A percentile compares a stretch with the other conserved stretches of the same genome.
Conservation (phyloP, 2,888 invertebrate species). For the Antheraea yamamai region DNA sequence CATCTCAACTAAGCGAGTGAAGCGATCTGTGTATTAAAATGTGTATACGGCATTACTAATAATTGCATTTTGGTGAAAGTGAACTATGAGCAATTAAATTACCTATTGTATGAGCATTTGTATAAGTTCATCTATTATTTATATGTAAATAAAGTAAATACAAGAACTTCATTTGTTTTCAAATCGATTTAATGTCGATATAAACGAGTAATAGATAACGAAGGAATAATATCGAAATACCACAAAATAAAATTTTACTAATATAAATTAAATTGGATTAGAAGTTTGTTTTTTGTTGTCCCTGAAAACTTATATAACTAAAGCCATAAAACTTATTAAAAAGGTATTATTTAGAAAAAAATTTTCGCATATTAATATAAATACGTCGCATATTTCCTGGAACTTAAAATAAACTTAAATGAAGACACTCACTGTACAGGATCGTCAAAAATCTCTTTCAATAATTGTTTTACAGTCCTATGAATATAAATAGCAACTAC, state of each 20-base stretch:
- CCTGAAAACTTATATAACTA: too few relatives aligned
- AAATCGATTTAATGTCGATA: neutral
- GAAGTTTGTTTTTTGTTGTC: too few relatives aligned
- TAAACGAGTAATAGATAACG: neutral
- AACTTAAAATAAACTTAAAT: too few relatives aligned
- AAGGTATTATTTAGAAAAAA: too few relatives aligned
- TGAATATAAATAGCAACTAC: too few relatives aligned
- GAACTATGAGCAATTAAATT: neutral
- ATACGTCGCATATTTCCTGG: too few relatives aligned
- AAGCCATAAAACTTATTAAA: too few relatives aligned
- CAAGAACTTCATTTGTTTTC: neutral
- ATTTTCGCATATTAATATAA: too few relatives aligned
- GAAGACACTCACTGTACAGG: too few relatives aligned
- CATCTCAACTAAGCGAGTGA: neutral
- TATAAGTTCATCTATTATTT: neutral
- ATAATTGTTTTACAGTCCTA: too few relatives aligned
- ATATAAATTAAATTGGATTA: neutral
- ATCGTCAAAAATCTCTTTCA: too few relatives aligned
- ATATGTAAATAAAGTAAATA: neutral
- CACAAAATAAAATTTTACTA: neutral
- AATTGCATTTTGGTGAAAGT: neutral
- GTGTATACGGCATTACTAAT: conserved; percentile 7
- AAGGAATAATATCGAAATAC: neutral
- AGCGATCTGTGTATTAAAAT: neutral
- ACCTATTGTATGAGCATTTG: conserved; percentile 3